Evolutionary conservation across 2,888 invertebrate genomes (phyloP), one percentile per base, ranked within the genome.

Genomic region (Biston betularia): DNA sequence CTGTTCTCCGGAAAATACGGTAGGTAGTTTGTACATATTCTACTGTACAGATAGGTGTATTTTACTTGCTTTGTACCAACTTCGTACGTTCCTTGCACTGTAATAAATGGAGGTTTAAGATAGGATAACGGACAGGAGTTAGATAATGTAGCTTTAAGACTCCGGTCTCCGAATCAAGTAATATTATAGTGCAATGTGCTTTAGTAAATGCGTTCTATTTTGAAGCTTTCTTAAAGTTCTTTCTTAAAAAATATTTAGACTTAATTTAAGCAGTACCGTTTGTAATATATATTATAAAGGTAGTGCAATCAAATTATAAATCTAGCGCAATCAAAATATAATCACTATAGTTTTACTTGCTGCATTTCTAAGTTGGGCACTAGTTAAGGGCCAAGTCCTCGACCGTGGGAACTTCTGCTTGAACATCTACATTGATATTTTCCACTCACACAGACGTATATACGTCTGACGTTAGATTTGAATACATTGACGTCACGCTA

Each of bases 201-300:
- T 38, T 53, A 58, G 53, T 64, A 64, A 64, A 58, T 53, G 63
- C 11, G 45, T 64, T 53, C n/a, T 64, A 34, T 46, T 58, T 53
- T 8, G 14, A 33, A 56, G 50, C 40, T 57, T 57, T n/a, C n/a
- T n/a, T n/a, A n/a, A n/a, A n/a, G n/a, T n/a, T n/a, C n/a, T n/a
- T n/a, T n/a, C n/a, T n/a, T n/a, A n/a, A n/a, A n/a, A n/a, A n/a
- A n/a, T n/a, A n/a, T n/a, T n/a, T n/a, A n/a, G n/a, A n/a, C n/a
- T n/a, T n/a, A n/a, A n/a, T n/a, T n/a, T n/a, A n/a, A n/a, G n/a
- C n/a, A n/a, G n/a, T n/a, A n/a, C n/a, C n/a, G n/a, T n/a, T n/a
- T n/a, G n/a, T n/a, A n/a, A n/a, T n/a, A n/a, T n/a, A n/a, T n/a
- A n/a, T n/a, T n/a, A n/a, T n/a, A n/a, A n/a, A n/a, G n/a, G n/a